A percentile compares a stretch with the other conserved stretches of the same genome.
phyloP scores from a whole-genome alignment of 64 coral and sea anemone species.

The Montipora cactus region DNA sequence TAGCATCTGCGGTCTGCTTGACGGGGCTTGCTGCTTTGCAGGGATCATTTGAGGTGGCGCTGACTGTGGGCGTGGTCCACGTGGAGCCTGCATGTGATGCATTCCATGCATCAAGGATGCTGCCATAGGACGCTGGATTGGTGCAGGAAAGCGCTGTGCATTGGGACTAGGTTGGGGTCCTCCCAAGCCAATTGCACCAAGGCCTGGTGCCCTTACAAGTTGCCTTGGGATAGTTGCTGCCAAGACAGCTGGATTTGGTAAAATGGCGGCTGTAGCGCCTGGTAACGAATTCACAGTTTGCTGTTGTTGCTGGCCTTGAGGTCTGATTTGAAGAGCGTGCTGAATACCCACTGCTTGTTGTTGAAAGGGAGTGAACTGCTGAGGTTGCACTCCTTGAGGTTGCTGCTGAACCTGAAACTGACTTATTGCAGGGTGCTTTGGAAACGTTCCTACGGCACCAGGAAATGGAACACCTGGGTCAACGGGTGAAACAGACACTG shows the following conservation, averaged over 20 bases:
- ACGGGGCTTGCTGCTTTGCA: slow-evolving; percentile 47
- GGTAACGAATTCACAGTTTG: slow-evolving; percentile 51
- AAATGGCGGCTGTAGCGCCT: slow-evolving; percentile 31
- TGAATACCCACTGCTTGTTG: slow-evolving; percentile 82
- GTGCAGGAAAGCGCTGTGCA: slow-evolving; percentile 78
- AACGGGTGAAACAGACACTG: slow-evolving; percentile 87
- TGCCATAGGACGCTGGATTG: slow-evolving; percentile 86
- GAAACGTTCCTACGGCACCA: slow-evolving; percentile 68
- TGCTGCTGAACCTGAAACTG: slow-evolving; percentile 91
- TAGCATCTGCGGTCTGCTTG: slow-evolving; percentile 26
- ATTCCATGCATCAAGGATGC: slow-evolving; percentile 64
- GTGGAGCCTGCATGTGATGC: slow-evolving; percentile 50
- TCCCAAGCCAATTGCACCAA: slow-evolving; percentile 52
- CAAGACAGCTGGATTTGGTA: slow-evolving; percentile 35
- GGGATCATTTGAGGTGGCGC: slow-evolving; percentile 42
- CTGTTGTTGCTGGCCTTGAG: slow-evolving; percentile 70
- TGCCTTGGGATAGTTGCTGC: slow-evolving; percentile 55
- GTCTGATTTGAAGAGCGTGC: slow-evolving; percentile 66
- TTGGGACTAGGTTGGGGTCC: slow-evolving; percentile 35
- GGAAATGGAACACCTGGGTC: slow-evolving; percentile 78
- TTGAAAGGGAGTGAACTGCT: slow-evolving; percentile 94
- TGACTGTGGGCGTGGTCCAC: slow-evolving; percentile 40
- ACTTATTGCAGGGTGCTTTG: slow-evolving; percentile 78
- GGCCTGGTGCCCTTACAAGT: slow-evolving; percentile 49
- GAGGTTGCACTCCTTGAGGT: slow-evolving; percentile 68